Evolutionary conservation across 2,888 invertebrate genomes (phyloP), one percentile per base, ranked within the genome.

Genomic region (Nomada fucata): DNA sequence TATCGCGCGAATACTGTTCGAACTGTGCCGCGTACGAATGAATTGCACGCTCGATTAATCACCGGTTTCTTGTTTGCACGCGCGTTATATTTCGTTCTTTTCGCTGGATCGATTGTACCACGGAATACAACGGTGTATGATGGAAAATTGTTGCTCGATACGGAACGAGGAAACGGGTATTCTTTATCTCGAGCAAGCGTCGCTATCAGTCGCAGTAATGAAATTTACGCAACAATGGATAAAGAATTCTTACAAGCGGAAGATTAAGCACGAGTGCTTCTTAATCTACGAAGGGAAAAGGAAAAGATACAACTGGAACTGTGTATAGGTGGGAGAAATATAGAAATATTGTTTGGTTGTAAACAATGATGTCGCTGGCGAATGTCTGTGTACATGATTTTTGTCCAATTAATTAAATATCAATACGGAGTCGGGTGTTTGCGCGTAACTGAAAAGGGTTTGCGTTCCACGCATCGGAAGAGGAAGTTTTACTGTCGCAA

Each of bases 401-500:
- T 36, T 7, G 7, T 36, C 36, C 7, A 47, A 15, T 47, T 15
- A 47, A 47, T 47, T 13, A 2, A 47, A 47, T 15, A 15, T 15
- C 3, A 47, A 47, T 13, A 47, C 11, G 13, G 10, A 13, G 47
- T 47, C 47, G 47, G 3, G 47, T 7, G 47, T 47, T 15, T 4
- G 47, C 15, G 15, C 10, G n/a, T 9, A 9, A 53, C 18, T 7
- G n/a, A 10, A 20, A 20, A 20, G 26, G 26, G 61, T 79, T 52
- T 55, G 50, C 57, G 52, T n/a, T n/a, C 26, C 26, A 26, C 55
- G 59, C 44, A 60, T 59, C 70, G 79, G 59, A 68, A 73, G 47
- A 47, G 47, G 47, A 47, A 47, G 47, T 47, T 47, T 47, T 11
- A 47, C 15, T 47, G 47, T 47, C 75, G 60, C 57, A 26, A 26